Evolutionary conservation across 1,140 invertebrate species (phyloP), one percentile per base, ranked within the genome.

Genomic region (Caenorhabditis briggsae): DNA sequence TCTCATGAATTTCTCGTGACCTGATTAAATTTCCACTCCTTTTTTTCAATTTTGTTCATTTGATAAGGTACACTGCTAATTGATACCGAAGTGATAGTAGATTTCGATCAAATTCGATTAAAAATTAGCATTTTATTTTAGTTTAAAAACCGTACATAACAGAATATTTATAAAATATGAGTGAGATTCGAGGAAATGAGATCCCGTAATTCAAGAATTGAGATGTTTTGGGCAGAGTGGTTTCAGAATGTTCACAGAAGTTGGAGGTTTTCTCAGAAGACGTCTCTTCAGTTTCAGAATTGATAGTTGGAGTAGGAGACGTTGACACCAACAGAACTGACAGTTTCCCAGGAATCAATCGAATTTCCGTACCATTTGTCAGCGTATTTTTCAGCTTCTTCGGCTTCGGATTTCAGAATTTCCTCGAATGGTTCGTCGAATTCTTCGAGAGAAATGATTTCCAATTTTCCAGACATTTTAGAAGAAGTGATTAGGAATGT

Each of bases 381-480:
- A 12, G 41, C 84, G 18, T 82, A 50, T 84, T 55, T 86, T 84
- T 84, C 85, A 43, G 65, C 58, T 23, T 84, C 59, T 70, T 85
- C 59, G 41, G 84, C 84, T 74, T 85, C 64, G 23, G 84, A 48
- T 50, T 85, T 50, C 9, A 85, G 64, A 46, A 85, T 74, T 46
- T 74, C 65, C 18, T 74, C 65, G 65, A 74, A 74, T 74, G 65
- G 65, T 48, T 74, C 65, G n/a, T 74, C 65, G 41, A 74, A 74
- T n/a, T 74, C 65, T n/a, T 74, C 65, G n/a, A 74, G 65, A 2
- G 65, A 74, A 25, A 74, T 74, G 18, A 74, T 74, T 48, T 74
- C 65, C 41, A 74, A n/a, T 25, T 74, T 74, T 48, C 65, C 65
- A n/a, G 65, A 74, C 65, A 74, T 74, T 48, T 74, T 74, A 8